These are phyloP conservation scores for Bucorvus abyssinicus DNA, from an alignment of 2,797 vertebrate species.

Conservation along the genomic window DNA sequence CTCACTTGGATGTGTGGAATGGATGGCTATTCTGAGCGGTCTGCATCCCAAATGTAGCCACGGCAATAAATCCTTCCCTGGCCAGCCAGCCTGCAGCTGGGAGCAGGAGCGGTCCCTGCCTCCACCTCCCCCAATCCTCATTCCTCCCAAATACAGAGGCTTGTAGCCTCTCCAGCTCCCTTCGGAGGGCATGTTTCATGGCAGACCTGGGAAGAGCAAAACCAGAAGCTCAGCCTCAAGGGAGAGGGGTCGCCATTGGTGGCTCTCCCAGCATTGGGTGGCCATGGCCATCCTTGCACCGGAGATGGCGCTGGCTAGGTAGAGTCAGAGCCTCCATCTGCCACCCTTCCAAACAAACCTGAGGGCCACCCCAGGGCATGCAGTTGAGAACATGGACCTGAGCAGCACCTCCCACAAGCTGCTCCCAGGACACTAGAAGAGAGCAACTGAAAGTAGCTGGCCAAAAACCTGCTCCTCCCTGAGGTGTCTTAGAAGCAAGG, in stretches of 20 bases:
- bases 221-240: background rate
- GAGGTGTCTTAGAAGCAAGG: background rate
- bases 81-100: background rate
- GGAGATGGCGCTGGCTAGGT: background rate
- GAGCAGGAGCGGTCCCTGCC: background rate
- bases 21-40: background rate
- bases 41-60: background rate
- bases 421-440: background rate
- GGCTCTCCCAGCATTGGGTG: background rate
- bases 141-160: background rate
- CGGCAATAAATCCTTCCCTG: constrained; percentile 11
- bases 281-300: background rate
- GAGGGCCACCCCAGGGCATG: background rate
- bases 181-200: background rate
- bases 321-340: background rate
- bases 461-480: background rate
- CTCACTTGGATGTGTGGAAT: background rate
- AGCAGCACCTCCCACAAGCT: background rate
- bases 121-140: rapidly evolving
- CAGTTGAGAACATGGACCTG: background rate
- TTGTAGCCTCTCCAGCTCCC: background rate
- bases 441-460: background rate
- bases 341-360: background rate
- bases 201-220: background rate
- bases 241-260: background rate